Percentiles rank a stretch among this genome's conserved stretches.
These are phyloP conservation scores for Diadromus collaris DNA, from an alignment of 2,888 invertebrate genomes.

Conservation along the genomic window DNA sequence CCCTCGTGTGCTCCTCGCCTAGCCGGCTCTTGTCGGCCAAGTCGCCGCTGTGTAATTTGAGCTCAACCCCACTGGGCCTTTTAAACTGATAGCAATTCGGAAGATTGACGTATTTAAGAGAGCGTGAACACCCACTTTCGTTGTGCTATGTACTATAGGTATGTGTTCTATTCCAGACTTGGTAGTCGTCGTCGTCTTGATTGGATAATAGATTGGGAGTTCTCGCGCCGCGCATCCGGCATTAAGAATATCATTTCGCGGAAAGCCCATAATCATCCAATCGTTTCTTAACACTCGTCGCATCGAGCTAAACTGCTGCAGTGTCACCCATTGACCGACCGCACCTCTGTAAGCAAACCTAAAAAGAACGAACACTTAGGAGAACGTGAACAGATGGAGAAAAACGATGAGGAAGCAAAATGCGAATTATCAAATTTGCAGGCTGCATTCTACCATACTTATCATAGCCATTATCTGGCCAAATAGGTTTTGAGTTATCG, in stretches of 20 bases:
- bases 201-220: constrained; percentile 34
- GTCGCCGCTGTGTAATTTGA: constrained; percentile 59
- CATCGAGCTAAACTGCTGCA: not conserved
- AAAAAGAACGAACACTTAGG: too few relatives aligned
- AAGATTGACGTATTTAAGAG: constrained; percentile 63
- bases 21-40: constrained; percentile 30
- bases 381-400: too few relatives aligned
- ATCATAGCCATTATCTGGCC: too few relatives aligned
- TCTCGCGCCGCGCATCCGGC: constrained; percentile 13
- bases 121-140: constrained; percentile 55
- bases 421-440: too few relatives aligned
- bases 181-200: constrained; percentile 6
- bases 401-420: too few relatives aligned
- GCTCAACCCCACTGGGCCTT: constrained; percentile 41
- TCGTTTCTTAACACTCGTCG: constrained; percentile 5
- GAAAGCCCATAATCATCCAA: constrained; percentile 29
- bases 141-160: constrained; percentile 12
- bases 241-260: constrained; percentile 36
- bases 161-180: not conserved
- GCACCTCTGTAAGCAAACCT: too few relatives aligned
- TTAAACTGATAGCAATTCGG: constrained; percentile 57
- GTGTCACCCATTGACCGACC: not conserved
- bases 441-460: too few relatives aligned
- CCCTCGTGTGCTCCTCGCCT: constrained; percentile 32
- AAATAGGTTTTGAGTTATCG: constrained; percentile 26